Conservation (phyloP, 1,140 invertebrate genomes). For the Cephus cinctus region DNA sequence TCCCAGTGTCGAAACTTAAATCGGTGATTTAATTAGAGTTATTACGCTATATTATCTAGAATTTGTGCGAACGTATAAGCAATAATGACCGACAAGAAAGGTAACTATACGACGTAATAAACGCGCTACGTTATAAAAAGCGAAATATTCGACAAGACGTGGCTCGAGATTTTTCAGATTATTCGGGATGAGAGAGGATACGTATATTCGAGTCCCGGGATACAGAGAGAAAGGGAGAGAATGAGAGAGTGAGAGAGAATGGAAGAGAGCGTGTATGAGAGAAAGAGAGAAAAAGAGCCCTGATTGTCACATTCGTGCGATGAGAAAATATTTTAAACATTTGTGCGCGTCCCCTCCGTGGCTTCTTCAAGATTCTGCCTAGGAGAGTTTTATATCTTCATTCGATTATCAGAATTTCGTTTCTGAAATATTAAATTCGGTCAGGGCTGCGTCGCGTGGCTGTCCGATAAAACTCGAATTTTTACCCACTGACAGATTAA, state of each 20-base stretch:
- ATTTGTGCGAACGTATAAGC: constrained; percentile 28
- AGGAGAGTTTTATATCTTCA: background rate
- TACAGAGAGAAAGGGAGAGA: background rate
- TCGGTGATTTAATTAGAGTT: constrained; percentile 41
- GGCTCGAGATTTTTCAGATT: no score
- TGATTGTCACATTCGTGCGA: background rate
- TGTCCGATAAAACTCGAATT: background rate
- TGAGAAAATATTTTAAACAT: background rate
- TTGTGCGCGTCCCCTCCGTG: background rate
- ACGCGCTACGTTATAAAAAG: constrained; percentile 14
- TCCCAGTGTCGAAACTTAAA: constrained; percentile 39
- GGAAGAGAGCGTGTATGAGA: background rate
- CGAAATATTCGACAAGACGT: constrained; percentile 10
- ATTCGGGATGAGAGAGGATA: no score
- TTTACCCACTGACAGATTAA: constrained; percentile 49
- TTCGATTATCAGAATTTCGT: background rate
- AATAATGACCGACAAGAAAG: constrained; percentile 58
- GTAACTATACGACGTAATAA: constrained; percentile 48
- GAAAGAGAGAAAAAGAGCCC: background rate
- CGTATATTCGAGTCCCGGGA: no score
- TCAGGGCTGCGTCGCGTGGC: background rate
- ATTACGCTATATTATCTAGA: constrained; percentile 36
- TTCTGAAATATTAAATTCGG: background rate
- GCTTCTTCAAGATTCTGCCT: background rate
- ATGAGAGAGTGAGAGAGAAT: background rate